A percentile compares a stretch with the other conserved stretches of the same genome.
Conservation (phyloP, 2,888 invertebrate species). For the Pediacus dermestoides region DNA sequence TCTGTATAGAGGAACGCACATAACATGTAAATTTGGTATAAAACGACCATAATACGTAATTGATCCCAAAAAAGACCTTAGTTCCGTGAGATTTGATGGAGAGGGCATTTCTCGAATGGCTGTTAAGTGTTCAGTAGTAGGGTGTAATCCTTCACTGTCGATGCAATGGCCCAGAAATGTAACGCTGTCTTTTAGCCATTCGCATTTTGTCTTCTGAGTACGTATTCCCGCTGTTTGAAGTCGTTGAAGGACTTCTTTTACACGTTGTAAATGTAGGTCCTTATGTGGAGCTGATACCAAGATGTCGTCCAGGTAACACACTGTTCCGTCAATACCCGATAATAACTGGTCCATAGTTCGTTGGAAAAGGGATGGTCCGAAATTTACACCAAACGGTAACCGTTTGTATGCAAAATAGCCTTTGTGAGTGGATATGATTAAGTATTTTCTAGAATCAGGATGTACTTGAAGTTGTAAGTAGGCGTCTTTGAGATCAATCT, state of each 20-base stretch:
- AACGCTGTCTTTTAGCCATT: constrained; percentile 10
- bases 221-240: constrained; percentile 8
- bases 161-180: constrained; percentile 20
- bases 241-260: neutral
- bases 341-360: constrained; percentile 18
- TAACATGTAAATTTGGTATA: constrained; percentile 17
- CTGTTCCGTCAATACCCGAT: constrained; percentile 10
- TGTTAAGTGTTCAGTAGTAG: constrained; percentile 13
- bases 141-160: constrained; percentile 18
- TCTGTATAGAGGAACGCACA: constrained; percentile 18
- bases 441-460: constrained; percentile 4
- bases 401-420: constrained; percentile 16
- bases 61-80: constrained; percentile 20
- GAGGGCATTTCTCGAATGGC: constrained; percentile 17
- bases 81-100: constrained; percentile 15
- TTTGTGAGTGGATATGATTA: constrained; percentile 3
- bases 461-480: constrained; percentile 18
- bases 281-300: constrained; percentile 6
- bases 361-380: constrained; percentile 19
- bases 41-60: constrained; percentile 20
- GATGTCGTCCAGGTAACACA: constrained; percentile 12
- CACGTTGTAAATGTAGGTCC: constrained; percentile 5
- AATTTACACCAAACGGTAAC: constrained; percentile 19
- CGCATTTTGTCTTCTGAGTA: constrained; percentile 15
- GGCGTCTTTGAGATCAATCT: constrained; percentile 16